Evolutionary conservation across 2,888 invertebrate species (phyloP), one percentile per base, ranked within the genome.

Genomic region (Malacosoma neustria): DNA sequence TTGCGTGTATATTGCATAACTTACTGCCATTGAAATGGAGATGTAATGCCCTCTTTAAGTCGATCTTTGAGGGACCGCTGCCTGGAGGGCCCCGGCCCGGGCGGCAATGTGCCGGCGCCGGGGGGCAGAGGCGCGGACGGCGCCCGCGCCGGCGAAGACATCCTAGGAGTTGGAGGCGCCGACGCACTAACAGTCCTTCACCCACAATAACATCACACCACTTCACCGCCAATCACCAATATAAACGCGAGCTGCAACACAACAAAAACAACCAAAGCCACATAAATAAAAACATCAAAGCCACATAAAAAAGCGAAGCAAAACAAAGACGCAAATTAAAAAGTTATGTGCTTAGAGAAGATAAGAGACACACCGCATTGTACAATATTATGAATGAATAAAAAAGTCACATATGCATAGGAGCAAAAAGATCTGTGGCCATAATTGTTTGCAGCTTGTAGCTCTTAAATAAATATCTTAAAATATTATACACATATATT

Each of bases 21-120:
- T 93, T 87, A 93, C 93, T 93, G 93, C 93, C 93, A 93, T 61
- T 90, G 89, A 70, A 93, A 91, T 59, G 92, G 91, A 72, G 92
- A 91, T 35, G 92, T 90, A 65, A 93, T 93, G 61, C 93, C 93
- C 49, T 93, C 93, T 69, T 92, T 88, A 36, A 93, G 89, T 39
- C 93, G 89, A 71, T 93, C 93, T 72, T 92, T 92, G 56, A 93
- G 87, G 36, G 93, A 93, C 45, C 93, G 89, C 62, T 93, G 93
- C 40, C 93, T 87, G 42, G 92, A 88, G 39, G 93, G 92, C 9
- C 80, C 86, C 5, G 84, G 82, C 15, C 82, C 84, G 12, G 81
- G 74, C 38, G 85, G 84, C 53, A 85, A 62, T 62, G 69, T 61
- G 57, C 74, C 85, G 49, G 82, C 80, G 49, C 86, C 85, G 45